phyloP scores from a whole-genome alignment of 2,113 vertebrate genomes.

The Peromyscus californicus region DNA sequence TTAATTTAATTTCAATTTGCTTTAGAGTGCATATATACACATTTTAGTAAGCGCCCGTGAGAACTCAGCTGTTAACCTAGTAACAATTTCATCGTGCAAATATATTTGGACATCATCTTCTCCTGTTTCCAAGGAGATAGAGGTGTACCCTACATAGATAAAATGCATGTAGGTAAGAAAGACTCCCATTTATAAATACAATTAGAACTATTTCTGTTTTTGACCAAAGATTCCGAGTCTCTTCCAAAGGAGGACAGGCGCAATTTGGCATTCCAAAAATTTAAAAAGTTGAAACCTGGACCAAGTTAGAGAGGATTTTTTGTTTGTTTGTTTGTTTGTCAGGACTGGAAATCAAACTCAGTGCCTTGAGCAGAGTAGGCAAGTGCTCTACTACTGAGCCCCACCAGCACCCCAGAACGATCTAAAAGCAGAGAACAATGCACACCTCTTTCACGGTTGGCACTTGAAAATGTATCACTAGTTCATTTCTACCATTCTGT shows the following conservation, averaged over 20 bases:
- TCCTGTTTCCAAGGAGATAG: slow-evolving; percentile 31
- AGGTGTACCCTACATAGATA: not conserved
- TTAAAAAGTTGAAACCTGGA: not conserved
- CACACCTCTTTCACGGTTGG: not conserved
- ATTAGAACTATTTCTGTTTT: not conserved
- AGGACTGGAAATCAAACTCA: not conserved
- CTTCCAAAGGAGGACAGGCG: not conserved
- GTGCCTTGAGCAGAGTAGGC: not conserved
- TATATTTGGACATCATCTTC: not conserved
- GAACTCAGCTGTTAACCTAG: slow-evolving; percentile 42
- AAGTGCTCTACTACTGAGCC: not conserved
- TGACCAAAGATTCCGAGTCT: not conserved
- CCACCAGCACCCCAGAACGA: not conserved
- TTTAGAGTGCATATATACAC: slow-evolving; percentile 63
- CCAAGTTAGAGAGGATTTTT: not conserved
- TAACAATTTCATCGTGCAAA: slow-evolving; percentile 1
- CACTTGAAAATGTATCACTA: not conserved
- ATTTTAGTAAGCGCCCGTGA: not conserved
- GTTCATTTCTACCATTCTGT: not conserved
- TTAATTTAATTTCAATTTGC: slow-evolving; percentile 69
- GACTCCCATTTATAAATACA: not conserved
- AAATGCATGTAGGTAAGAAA: not conserved
- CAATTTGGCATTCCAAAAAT: not conserved
- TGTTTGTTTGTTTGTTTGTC: not conserved
- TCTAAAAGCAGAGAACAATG: not conserved